Evolutionary conservation across 2,797 vertebrate species (phyloP).

Genomic region (Pseudocheirus occidentalis): DNA sequence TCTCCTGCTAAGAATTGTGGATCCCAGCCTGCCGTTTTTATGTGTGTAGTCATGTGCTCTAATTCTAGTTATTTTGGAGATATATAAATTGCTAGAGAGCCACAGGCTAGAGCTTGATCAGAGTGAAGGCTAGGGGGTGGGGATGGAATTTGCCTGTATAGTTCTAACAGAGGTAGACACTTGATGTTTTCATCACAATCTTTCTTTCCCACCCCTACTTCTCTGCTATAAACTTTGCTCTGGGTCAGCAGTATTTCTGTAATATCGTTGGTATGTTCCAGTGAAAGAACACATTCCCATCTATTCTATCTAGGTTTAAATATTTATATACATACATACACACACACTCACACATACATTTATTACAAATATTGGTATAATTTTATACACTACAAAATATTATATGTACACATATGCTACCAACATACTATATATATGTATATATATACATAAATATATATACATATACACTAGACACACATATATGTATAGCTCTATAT

Average conservation of each 20-base stretch:
- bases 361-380: not conserved
- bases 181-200: conserved; percentile 6
- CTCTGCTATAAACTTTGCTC: not conserved
- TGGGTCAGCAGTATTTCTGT: not conserved
- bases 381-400: not conserved
- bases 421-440: not conserved
- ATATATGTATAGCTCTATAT: not conserved
- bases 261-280: not conserved
- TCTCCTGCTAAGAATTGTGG: conserved; percentile 4
- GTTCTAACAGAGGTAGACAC: not conserved
- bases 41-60: conserved; percentile 8
- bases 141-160: conserved; percentile 22
- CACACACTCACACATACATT: not conserved
- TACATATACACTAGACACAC: not conserved
- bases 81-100: not conserved
- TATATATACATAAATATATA: no score
- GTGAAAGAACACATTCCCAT: not conserved
- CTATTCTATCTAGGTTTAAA: not conserved
- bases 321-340: not conserved
- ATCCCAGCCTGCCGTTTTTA: not conserved
- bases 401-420: not conserved
- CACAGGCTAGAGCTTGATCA: not conserved
- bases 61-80: conserved; percentile 30
- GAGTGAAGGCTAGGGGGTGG: not conserved
- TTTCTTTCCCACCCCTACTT: not conserved